phyloP scores from a whole-genome alignment of 2,797 vertebrate genomes.

The Hippopotamyrus pictus region DNA sequence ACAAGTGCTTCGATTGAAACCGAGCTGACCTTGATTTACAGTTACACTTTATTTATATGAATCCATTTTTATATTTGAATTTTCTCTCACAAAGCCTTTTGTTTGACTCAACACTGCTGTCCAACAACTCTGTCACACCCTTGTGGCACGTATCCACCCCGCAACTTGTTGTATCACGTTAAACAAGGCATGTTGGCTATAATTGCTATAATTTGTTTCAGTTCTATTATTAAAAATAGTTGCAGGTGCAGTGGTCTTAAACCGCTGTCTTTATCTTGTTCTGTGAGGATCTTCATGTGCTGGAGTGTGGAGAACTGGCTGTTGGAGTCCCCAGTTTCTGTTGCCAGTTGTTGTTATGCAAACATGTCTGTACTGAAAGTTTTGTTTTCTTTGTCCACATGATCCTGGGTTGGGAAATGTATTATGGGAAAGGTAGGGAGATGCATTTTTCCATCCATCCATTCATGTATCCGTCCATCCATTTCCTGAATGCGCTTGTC shows the following conservation, averaged over 20 bases:
- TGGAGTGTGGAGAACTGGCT: not conserved
- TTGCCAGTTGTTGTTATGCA: not conserved
- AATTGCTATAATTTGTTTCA: conserved; percentile 7
- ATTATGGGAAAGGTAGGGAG: not conserved
- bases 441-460: not conserved
- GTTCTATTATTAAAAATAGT: not conserved
- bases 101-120: not conserved
- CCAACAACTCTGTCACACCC: not conserved
- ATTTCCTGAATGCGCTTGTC: not conserved
- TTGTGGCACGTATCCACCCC: not conserved
- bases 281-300: not conserved
- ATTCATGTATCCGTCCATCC: not conserved
- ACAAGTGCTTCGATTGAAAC: not conserved
- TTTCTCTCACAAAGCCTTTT: not conserved
- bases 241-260: not conserved
- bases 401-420: not conserved
- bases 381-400: not conserved
- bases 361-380: not conserved
- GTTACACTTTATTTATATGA: not conserved
- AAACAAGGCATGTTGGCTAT: not conserved
- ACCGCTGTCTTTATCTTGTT: not conserved
- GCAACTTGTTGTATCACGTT: conserved; percentile 2
- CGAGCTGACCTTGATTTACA: not conserved
- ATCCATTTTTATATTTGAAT: not conserved
- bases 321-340: not conserved